Evolutionary conservation across 2,888 invertebrate genomes (phyloP).

Genomic region (Meloe dianella): DNA sequence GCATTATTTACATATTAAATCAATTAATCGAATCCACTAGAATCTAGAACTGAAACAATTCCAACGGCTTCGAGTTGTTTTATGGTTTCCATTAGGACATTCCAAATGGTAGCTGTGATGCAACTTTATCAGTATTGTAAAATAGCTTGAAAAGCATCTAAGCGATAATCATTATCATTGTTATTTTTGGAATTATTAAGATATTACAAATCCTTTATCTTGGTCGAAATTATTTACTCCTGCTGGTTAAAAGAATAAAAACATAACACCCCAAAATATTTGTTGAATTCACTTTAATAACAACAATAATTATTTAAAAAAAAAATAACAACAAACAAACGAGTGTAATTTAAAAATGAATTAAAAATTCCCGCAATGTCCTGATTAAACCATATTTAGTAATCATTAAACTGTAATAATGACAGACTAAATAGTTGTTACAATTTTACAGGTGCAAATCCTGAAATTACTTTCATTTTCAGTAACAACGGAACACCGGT

Average conservation of each 20-base stretch:
- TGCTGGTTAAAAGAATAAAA: background rate
- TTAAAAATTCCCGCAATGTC: background rate
- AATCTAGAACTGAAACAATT: background rate
- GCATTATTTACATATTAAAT: slow-evolving; percentile 2
- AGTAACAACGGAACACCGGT: slow-evolving; percentile 27
- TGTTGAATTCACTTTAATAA: background rate
- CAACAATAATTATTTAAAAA: background rate
- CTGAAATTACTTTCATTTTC: slow-evolving; percentile 38
- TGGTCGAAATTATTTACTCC: slow-evolving; percentile 24
- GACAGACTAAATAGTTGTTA: slow-evolving; percentile 23
- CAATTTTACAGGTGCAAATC: slow-evolving; percentile 40
- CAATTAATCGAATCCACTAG: slow-evolving; percentile 1
- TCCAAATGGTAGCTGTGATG: slow-evolving; percentile 6
- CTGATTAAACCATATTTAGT: slow-evolving; percentile 22
- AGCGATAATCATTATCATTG: background rate
- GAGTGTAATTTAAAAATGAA: no score
- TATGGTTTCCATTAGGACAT: slow-evolving; percentile 10
- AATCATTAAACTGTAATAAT: slow-evolving; percentile 40
- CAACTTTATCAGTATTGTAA: slow-evolving; percentile 4
- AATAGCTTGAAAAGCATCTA: background rate
- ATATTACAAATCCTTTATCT: slow-evolving; percentile 22
- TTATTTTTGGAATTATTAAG: background rate
- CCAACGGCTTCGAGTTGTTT: slow-evolving; percentile 7
- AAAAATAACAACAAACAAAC: no score
- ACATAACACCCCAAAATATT: background rate